A percentile compares a stretch with the other conserved stretches of the same genome.
These are phyloP conservation scores for Microtus ochrogaster DNA, from an alignment of 2,113 vertebrate species.

Conservation along the genomic window DNA sequence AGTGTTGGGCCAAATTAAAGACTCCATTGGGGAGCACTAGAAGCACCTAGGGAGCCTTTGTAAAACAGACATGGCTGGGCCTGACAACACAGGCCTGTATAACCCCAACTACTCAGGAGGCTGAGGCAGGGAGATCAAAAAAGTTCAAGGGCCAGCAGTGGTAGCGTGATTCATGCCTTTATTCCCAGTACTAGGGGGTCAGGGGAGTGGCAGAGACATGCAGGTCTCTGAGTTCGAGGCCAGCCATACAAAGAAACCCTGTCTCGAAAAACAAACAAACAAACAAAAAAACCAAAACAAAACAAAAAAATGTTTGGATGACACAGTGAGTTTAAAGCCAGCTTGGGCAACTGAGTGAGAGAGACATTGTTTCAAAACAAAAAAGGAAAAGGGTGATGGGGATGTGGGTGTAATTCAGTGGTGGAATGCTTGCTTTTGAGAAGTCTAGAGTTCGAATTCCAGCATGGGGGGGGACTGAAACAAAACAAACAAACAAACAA, in stretches of 20 bases:
- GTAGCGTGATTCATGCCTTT: neutral
- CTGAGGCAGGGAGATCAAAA: neutral
- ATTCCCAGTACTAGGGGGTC: neutral
- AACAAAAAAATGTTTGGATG: neutral
- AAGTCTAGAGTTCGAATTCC: neutral
- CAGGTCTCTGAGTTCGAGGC: neutral
- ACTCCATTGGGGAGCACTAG: neutral
- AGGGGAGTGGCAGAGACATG: neutral
- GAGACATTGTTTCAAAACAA: neutral
- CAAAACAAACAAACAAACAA: neutral
- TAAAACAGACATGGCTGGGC: neutral
- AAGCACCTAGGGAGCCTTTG: neutral
- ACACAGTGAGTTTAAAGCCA: neutral
- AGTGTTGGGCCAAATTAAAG: neutral
- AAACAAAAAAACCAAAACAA: neutral
- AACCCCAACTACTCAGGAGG: neutral
- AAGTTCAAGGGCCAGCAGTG: neutral
- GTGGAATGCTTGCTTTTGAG: neutral
- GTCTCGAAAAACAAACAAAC: neutral
- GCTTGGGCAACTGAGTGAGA: neutral
- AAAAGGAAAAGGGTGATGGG: neutral
- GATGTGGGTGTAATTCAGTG: neutral
- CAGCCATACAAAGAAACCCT: neutral
- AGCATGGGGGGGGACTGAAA: neutral
- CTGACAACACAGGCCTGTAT: neutral